Evolutionary conservation across 2,797 vertebrate species (phyloP).

Genomic region (Carapus acus): DNA sequence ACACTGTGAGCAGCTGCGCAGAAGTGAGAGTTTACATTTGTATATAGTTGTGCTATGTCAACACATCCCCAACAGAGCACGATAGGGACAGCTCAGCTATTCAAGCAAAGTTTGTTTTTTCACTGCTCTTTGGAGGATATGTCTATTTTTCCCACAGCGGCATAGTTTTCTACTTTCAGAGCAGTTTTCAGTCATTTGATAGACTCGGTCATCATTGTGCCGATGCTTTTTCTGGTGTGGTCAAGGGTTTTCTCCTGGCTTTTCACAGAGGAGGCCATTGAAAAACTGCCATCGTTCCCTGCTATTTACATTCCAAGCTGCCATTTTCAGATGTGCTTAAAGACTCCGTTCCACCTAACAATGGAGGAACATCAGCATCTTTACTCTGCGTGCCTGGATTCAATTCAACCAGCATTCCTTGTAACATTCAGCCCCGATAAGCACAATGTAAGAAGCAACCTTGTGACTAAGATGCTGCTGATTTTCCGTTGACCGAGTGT

Average conservation of each 20-base stretch:
- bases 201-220: constrained; percentile 2
- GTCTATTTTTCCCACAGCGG: background rate
- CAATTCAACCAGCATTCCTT: background rate
- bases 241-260: constrained; percentile 7
- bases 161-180: background rate
- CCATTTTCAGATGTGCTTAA: background rate
- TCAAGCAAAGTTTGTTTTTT: constrained; percentile 16
- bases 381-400: background rate
- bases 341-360: constrained; percentile 4
- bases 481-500: background rate
- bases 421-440: background rate
- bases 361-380: background rate
- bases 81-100: constrained; percentile 4
- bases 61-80: constrained; percentile 20
- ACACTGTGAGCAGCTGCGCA: too few species aligned
- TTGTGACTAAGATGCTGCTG: background rate
- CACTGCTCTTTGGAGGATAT: constrained; percentile 6
- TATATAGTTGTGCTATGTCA: constrained; percentile 8
- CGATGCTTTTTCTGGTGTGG: constrained; percentile 1
- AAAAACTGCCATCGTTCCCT: background rate
- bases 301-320: constrained; percentile 1
- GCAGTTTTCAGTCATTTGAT: background rate
- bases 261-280: background rate
- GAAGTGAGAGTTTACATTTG: too few species aligned
- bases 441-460: background rate